A percentile compares a stretch with the other conserved stretches of the same genome.
Conservation (phyloP, 1,140 invertebrate genomes). For the Acromyrmex heyeri region DNA sequence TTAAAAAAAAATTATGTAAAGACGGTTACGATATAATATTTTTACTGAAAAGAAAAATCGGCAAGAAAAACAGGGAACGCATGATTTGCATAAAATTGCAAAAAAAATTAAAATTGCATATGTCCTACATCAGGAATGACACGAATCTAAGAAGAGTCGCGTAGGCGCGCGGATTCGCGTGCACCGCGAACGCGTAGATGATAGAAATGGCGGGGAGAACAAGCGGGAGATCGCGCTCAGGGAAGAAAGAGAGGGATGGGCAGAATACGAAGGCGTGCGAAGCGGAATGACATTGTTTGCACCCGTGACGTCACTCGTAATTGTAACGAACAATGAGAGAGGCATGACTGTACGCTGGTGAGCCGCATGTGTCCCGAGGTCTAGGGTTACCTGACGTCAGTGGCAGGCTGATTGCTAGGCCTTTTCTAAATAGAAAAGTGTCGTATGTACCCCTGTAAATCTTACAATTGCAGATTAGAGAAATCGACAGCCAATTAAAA, state of each 20-base stretch:
- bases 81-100: background rate
- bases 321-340: constrained; percentile 81
- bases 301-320: constrained; percentile 83
- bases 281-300: constrained; percentile 81
- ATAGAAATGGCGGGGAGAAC: constrained; percentile 50
- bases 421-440: constrained; percentile 25
- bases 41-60: background rate
- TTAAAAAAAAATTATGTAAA: constrained; percentile 2
- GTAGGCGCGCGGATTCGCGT: constrained; percentile 51
- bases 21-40: background rate
- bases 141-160: constrained; percentile 30
- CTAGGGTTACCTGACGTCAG: constrained; percentile 63
- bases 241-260: constrained; percentile 56
- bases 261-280: constrained; percentile 76
- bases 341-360: constrained; percentile 59
- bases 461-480: background rate
- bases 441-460: background rate
- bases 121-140: constrained; percentile 8
- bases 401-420: background rate
- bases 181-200: constrained; percentile 39
- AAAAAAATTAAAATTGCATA: constrained; percentile 50
- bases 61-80: background rate
- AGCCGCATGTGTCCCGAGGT: constrained; percentile 49
- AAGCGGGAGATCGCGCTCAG: constrained; percentile 32
- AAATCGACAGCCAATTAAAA: background rate